phyloP scores from a whole-genome alignment of 2,113 vertebrate genomes.

The Saccopteryx bilineata region DNA sequence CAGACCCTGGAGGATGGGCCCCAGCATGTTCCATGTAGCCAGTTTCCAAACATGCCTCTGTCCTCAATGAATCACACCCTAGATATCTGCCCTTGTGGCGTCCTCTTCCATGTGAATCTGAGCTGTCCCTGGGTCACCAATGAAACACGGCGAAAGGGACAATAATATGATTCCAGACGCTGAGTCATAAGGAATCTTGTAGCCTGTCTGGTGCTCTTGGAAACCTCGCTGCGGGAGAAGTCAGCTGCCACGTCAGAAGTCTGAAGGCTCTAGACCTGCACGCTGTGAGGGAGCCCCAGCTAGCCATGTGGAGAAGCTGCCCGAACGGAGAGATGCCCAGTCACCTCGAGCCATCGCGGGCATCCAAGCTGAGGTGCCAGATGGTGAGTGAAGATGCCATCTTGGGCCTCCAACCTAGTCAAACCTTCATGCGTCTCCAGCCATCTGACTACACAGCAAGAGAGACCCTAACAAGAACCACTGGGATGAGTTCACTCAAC shows the following conservation, averaged over 20 bases:
- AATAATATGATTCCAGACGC: neutral
- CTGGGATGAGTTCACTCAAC: neutral
- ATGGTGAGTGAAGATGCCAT: neutral
- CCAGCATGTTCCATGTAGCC: neutral
- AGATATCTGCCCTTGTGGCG: neutral
- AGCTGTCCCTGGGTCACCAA: neutral
- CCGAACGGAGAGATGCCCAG: neutral
- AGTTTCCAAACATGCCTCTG: neutral
- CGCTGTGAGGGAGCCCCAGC: neutral
- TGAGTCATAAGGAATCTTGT: neutral
- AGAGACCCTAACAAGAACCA: neutral
- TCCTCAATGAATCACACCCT: neutral
- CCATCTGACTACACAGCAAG: neutral
- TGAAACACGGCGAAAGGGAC: neutral
- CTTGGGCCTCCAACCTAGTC: neutral
- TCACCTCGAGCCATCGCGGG: neutral
- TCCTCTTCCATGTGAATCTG: neutral
- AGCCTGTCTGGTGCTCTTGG: neutral
- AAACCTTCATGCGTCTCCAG: neutral
- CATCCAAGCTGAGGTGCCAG: neutral
- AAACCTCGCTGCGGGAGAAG: neutral
- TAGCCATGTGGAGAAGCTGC: neutral
- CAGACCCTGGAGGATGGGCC: neutral
- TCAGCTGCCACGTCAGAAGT: neutral
- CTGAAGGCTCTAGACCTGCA: neutral